Percentiles rank a stretch among this genome's conserved stretches.
phyloP scores from a whole-genome alignment of 1,140 invertebrate species.

The Dendrolimus punctatus region DNA sequence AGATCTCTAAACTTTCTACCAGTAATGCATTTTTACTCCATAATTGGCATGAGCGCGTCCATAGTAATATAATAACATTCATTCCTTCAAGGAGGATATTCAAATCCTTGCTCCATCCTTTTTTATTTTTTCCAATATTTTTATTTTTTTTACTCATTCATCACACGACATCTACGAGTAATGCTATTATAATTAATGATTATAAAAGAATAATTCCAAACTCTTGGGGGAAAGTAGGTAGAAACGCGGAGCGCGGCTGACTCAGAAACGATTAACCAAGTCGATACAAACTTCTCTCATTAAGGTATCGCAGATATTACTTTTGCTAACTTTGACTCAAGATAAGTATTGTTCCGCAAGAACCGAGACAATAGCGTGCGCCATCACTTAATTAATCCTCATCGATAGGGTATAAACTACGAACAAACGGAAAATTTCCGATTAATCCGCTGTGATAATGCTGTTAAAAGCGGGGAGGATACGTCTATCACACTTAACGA shows the following conservation, averaged over 20 bases:
- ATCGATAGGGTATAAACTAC: conserved; percentile 35
- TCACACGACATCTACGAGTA: not conserved
- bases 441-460: conserved; percentile 36
- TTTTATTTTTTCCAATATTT: conserved; percentile 10
- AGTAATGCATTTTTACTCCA: conserved; percentile 13
- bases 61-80: conserved; percentile 15
- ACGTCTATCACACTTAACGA: conserved; percentile 16
- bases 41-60: conserved; percentile 36
- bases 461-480: not conserved
- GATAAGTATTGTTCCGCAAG: conserved; percentile 65
- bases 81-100: conserved; percentile 27
- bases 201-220: not conserved
- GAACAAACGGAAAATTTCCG: conserved; percentile 35
- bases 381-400: conserved; percentile 61
- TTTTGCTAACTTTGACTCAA: conserved; percentile 57
- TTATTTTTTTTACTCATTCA: conserved; percentile 13
- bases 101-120: conserved; percentile 2
- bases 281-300: conserved; percentile 68
- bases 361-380: conserved; percentile 59
- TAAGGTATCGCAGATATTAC: conserved; percentile 68
- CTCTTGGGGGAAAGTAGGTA: conserved; percentile 12
- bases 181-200: not conserved
- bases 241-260: conserved; percentile 17
- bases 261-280: conserved; percentile 60
- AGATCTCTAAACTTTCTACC: conserved; percentile 16